Evolutionary conservation across 2,888 invertebrate genomes (phyloP), one percentile per base, ranked within the genome.

Genomic region (Dryobotodes eremita): DNA sequence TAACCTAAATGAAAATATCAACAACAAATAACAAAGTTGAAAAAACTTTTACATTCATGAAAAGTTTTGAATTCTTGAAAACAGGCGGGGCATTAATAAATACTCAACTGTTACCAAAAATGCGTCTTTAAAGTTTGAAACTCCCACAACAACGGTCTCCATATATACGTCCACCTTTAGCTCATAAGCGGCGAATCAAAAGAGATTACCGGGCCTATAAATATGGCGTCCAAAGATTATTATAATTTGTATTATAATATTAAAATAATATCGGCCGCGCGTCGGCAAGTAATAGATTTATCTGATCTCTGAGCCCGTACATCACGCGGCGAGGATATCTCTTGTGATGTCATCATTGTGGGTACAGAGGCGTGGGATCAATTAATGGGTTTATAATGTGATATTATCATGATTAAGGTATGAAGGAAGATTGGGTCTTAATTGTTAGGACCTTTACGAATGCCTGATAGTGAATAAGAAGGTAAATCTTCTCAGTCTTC

Each of bases 211-310:
- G 90, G 90, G 89, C 93, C 94, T 92, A 96, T 96, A 96, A 96
- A 96, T 96, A 96, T 94, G 93, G 94, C 93, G 91, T 93, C 91
- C 89, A 92, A 83, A 95, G 95, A 96, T 95, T 96, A 95, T 95
- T 92, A 96, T 95, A 96, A 96, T 96, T 95, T 95, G 94, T 96
- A 96, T 96, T 95, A 95, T 95, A 96, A 95, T 95, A 95, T 95
- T 95, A 95, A 93, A 95, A 95, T 95, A 95, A 96, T 95, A 95
- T 95, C 94, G 93, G 91, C 90, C 88, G 89, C 90, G 92, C 91
- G 93, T 91, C 92, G 93, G 91, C 91, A 92, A 90, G 90, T 95
- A 96, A 96, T 96, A 96, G 96, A 96, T 96, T 95, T 96, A 96
- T 95, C 95, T 93, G 83, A 69, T 88, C 46, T 46, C 36, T 36